A percentile compares a stretch with the other conserved stretches of the same genome.
Conservation (phyloP, 2,797 vertebrate genomes). For the Tragopan temminckii region DNA sequence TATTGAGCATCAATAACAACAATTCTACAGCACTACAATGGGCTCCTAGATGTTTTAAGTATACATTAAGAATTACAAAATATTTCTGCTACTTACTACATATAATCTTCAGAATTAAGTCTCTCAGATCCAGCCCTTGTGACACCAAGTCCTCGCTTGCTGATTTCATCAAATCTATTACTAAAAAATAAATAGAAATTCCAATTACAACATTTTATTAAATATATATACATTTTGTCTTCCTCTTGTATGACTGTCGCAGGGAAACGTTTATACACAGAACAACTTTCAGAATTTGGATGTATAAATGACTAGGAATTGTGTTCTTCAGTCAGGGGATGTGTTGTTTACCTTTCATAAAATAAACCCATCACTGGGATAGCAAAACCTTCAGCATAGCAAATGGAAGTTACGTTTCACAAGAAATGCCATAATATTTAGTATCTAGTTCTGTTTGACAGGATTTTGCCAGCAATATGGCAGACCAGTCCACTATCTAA, state of each 20-base stretch:
- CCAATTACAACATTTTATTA: background rate
- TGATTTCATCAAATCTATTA: background rate
- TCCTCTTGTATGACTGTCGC: background rate
- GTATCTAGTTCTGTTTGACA: background rate
- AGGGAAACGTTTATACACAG: background rate
- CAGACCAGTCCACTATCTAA: background rate
- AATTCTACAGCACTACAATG: background rate
- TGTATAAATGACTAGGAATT: no score
- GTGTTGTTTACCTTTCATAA: background rate
- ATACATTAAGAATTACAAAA: background rate
- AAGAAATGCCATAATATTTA: fast-evolving
- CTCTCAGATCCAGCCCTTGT: background rate
- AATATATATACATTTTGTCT: background rate
- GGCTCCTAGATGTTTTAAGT: background rate
- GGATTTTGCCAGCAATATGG: background rate
- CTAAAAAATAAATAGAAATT: background rate
- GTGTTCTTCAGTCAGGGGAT: background rate
- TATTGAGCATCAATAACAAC: background rate
- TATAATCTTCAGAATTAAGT: background rate
- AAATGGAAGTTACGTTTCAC: background rate
- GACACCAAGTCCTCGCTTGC: background rate
- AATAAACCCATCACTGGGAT: background rate
- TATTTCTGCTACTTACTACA: background rate
- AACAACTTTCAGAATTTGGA: background rate
- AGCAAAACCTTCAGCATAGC: background rate